Conservation (phyloP, 1,140 invertebrate genomes). For the Drosophila bocqueti region DNA sequence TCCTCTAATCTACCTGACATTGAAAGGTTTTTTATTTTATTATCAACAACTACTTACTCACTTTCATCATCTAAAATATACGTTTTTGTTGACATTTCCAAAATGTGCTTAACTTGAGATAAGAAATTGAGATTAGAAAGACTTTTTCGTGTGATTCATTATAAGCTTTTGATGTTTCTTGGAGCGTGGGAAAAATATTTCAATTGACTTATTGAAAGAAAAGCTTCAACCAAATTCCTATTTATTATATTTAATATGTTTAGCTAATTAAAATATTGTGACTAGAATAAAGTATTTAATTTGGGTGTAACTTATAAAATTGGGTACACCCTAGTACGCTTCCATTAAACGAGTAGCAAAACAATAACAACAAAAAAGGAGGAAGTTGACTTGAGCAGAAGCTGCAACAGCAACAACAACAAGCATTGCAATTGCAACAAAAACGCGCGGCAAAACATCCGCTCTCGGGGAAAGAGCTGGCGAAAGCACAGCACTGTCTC, state of each 20-base stretch:
- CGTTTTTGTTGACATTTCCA: background rate
- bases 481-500: constrained; percentile 16
- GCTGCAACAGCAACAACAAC: constrained; percentile 28
- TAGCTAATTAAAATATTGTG: no score
- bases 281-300: no score
- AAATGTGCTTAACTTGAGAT: background rate
- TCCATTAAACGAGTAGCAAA: constrained; percentile 15
- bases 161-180: constrained; percentile 1
- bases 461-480: constrained; percentile 21
- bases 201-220: background rate
- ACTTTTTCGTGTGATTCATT: background rate
- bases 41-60: background rate
- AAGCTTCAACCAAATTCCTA: no score
- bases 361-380: constrained; percentile 11
- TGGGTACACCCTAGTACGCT: constrained; percentile 30
- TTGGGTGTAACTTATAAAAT: background rate
- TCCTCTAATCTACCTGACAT: background rate
- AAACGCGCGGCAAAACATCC: constrained; percentile 59
- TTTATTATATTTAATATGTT: no score
- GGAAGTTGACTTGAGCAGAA: constrained; percentile 39
- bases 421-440: constrained; percentile 43
- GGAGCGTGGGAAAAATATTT: constrained; percentile 8
- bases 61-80: background rate
- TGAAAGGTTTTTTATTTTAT: constrained; percentile 5
- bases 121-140: constrained; percentile 1